Conservation (phyloP, 2,113 vertebrate species). For the Zosterops lateralis region DNA sequence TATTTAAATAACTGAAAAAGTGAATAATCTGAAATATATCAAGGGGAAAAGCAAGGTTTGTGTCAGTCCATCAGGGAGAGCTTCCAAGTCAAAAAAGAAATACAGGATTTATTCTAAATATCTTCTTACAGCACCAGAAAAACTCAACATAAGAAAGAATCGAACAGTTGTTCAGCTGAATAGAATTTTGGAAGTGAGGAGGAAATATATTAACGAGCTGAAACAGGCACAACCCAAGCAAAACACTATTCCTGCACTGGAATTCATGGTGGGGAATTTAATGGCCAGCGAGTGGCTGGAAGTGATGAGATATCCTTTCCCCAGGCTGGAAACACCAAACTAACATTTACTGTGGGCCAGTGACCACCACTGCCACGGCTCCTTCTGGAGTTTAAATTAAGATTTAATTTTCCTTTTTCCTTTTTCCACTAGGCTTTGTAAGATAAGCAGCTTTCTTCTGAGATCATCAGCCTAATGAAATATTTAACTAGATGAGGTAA, state of each 20-base stretch:
- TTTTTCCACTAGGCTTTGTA: not conserved
- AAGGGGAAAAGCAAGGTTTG: not conserved
- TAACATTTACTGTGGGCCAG: not conserved
- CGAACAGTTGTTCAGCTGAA: not conserved
- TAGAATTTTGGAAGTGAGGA: not conserved
- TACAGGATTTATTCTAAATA: not conserved
- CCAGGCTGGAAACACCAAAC: not conserved
- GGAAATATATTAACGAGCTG: not conserved
- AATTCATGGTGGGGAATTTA: not conserved
- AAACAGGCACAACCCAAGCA: not conserved
- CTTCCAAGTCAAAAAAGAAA: not conserved
- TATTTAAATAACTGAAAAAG: not conserved
- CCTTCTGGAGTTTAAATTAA: not conserved
- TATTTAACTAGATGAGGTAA: not conserved
- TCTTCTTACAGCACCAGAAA: not conserved
- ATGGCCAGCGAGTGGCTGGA: not conserved
- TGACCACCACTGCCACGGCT: rapidly evolving
- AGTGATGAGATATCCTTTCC: not conserved
- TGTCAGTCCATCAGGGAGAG: not conserved
- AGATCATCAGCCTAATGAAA: not conserved
- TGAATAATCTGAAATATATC: not conserved
- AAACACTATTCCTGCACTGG: not conserved
- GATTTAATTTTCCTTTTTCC: not conserved
- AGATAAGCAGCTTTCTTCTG: not conserved
- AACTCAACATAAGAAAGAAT: not conserved